phyloP scores from a whole-genome alignment of 1,140 invertebrate species.

The Phenacoccus solenopsis region DNA sequence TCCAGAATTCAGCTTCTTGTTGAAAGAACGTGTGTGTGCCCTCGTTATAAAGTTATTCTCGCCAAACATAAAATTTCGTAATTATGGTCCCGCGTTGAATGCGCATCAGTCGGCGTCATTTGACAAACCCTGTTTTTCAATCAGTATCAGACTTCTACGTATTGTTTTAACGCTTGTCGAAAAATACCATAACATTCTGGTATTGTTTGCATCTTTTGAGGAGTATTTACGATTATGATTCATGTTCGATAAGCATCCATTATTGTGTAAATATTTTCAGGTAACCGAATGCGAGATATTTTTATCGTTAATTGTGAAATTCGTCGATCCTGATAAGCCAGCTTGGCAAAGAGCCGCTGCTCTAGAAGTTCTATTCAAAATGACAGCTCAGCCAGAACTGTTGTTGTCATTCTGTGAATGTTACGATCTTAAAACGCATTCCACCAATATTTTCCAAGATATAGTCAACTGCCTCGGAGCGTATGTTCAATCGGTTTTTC shows the following conservation, averaged over 20 bases:
- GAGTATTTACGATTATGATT: not conserved
- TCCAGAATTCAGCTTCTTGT: slow-evolving; percentile 81
- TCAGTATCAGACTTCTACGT: slow-evolving; percentile 84
- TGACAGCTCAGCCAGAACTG: slow-evolving; percentile 75
- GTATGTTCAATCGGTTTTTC: slow-evolving; percentile 89
- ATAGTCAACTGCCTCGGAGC: slow-evolving; percentile 90
- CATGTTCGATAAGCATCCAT: not conserved
- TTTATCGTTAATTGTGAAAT: slow-evolving; percentile 89
- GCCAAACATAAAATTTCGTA: slow-evolving; percentile 84
- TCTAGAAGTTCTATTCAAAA: slow-evolving; percentile 88
- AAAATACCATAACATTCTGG: slow-evolving; percentile 84
- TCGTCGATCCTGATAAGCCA: slow-evolving; percentile 91
- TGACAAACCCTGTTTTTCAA: slow-evolving; percentile 92
- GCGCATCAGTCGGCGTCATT: slow-evolving; percentile 47
- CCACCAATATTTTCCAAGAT: slow-evolving; percentile 86
- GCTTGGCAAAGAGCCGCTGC: slow-evolving; percentile 90
- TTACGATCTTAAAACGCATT: slow-evolving; percentile 86
- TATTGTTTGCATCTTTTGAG: slow-evolving; percentile 37
- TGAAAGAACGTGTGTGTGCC: slow-evolving; percentile 94
- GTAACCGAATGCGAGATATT: slow-evolving; percentile 98
- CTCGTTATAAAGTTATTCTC: slow-evolving; percentile 96
- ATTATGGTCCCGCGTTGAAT: slow-evolving; percentile 35
- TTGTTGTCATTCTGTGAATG: slow-evolving; percentile 84
- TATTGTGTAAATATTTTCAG: slow-evolving; percentile 35
- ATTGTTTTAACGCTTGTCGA: slow-evolving; percentile 87